Evolutionary conservation across 2,888 invertebrate species (phyloP), one percentile per base, ranked within the genome.

Genomic region (Cheilosia scutellata): DNA sequence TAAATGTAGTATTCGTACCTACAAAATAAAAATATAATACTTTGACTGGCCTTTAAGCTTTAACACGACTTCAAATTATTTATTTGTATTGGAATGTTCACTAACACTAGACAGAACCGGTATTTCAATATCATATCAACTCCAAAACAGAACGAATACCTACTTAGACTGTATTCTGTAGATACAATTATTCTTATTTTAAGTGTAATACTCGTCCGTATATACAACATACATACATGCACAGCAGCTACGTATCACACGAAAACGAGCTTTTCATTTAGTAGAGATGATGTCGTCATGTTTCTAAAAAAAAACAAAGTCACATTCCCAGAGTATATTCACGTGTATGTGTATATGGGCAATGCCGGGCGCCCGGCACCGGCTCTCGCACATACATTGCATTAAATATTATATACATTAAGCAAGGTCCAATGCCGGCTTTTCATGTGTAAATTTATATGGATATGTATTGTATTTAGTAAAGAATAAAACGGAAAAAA

Each of bases 31-130:
- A 37, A 37, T 20, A 31, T 60, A 65, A 75, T 66, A 53, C 49
- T 70, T 68, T 44, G 71, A 13, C 76, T 42, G 53, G 66, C 71
- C 76, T 47, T 37, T 62, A 70, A 63, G 40, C 40, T 62, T 71
- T 62, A 70, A 63, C 82, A 76, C 42, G 76, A 71, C 42, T 66
- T 31, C 4, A 51, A 27, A 25, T 16, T 25, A 25, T 49, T 25
- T 51, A 51, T 3, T 20, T 47, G 20, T 16, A 3, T 37, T 53
- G 62, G 31, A 11, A 55, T 42, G 29, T 51, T 66, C 58, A 77
- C 86, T 37, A 84, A 86, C 33, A 82, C 86, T 49, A 86, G 40
- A 51, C 53, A 27, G 53, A 86, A 86, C 86, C 86, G 86, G 86
- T 86, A 86, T 86, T 76, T 79, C 31, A 60, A 66, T 68, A 51